Percentiles rank a stretch among this genome's conserved stretches.
phyloP scores from a whole-genome alignment of 2,113 vertebrate genomes.

The Pterocles burchelli region DNA sequence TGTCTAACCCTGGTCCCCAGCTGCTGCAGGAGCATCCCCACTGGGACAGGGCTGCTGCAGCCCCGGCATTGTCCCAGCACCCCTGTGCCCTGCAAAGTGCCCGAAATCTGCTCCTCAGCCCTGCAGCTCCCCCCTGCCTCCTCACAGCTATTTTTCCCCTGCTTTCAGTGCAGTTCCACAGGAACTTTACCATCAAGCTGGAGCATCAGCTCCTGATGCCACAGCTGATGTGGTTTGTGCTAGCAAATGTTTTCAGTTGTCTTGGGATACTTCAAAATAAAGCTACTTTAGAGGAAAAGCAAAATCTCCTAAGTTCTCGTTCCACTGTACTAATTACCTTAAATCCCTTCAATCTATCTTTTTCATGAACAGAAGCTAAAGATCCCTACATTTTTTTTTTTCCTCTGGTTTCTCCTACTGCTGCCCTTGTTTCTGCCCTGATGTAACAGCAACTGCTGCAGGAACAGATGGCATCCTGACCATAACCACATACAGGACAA shows the following conservation, averaged over 20 bases:
- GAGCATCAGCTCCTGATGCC: not conserved
- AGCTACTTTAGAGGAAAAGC: not conserved
- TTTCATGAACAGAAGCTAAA: not conserved
- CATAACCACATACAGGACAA: not conserved
- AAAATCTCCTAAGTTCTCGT: not conserved
- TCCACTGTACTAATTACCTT: not conserved
- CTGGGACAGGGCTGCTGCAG: not conserved
- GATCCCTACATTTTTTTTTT: rapidly evolving
- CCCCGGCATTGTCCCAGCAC: not conserved
- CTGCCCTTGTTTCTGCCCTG: not conserved
- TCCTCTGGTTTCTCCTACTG: not conserved
- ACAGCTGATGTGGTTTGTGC: rapidly evolving
- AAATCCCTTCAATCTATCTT: not conserved
- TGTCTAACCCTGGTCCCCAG: not conserved
- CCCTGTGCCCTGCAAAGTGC: not conserved
- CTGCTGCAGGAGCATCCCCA: not conserved
- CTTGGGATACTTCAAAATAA: not conserved
- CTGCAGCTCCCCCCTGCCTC: not conserved
- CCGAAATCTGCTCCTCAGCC: not conserved
- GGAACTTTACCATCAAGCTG: not conserved
- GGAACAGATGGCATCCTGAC: not conserved
- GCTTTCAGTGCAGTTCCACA: not conserved
- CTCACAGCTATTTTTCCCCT: not conserved
- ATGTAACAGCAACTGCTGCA: rapidly evolving
- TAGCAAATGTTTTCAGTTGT: rapidly evolving